These are phyloP conservation scores for Archaeoteleia sp. DNA, from an alignment of 2,888 invertebrate genomes.

Conservation along the genomic window DNA sequence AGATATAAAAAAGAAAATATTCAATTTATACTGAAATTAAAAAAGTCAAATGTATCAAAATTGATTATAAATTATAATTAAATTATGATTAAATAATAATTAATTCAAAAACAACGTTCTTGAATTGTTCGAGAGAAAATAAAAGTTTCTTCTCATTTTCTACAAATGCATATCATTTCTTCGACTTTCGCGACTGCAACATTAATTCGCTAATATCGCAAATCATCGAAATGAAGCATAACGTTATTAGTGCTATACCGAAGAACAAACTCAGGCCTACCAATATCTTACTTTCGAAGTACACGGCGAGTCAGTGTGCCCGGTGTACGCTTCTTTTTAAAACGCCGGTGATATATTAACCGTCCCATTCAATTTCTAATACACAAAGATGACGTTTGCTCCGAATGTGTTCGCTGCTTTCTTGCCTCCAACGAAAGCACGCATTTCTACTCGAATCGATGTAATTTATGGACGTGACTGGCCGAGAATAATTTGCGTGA, in stretches of 20 bases:
- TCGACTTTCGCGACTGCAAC: background rate
- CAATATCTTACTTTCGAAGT: background rate
- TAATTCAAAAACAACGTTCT: no score
- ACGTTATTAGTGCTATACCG: background rate
- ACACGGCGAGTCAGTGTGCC: background rate
- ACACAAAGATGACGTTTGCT: conserved; percentile 1
- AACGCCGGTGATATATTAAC: background rate
- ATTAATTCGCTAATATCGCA: background rate
- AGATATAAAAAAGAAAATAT: no score
- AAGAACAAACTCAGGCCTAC: background rate
- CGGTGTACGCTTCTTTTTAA: background rate
- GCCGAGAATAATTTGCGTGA: conserved; percentile 1
- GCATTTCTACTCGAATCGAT: conserved; percentile 3
- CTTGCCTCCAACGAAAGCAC: conserved; percentile 3
- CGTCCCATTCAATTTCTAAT: background rate
- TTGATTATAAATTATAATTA: no score
- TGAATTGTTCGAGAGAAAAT: no score
- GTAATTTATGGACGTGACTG: conserved; percentile 11
- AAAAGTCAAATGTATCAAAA: no score
- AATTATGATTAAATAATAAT: no score
- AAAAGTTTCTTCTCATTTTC: no score
- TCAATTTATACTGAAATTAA: no score
- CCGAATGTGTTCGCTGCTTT: background rate
- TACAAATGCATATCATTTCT: background rate
- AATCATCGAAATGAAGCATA: background rate